Conservation (phyloP, 2,888 invertebrate genomes). For the Acanthosoma haemorrhoidale region DNA sequence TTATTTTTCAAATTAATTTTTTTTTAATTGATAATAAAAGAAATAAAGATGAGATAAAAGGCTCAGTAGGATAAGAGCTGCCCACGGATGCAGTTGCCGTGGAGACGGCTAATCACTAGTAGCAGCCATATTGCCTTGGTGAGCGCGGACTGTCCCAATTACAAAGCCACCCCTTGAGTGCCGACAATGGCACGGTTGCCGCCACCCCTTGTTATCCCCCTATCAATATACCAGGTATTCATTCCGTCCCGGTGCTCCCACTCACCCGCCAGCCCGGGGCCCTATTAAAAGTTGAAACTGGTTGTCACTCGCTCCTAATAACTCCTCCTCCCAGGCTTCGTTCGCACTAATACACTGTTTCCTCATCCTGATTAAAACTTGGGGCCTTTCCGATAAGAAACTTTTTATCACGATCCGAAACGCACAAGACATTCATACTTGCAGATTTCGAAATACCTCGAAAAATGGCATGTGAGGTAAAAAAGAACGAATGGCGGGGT, state of each 20-base stretch:
- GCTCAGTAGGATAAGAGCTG: no score
- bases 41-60: no score
- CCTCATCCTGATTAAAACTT: no score
- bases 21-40: no score
- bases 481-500: no score
- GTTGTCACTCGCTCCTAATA: conserved; percentile 14
- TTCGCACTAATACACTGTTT: no score
- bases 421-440: no score
- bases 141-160: conserved; percentile 16
- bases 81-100: conserved; percentile 13
- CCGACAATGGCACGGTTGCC: conserved; percentile 14
- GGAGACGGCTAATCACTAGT: conserved; percentile 16
- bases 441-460: no score
- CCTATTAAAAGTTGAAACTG: conserved; percentile 27
- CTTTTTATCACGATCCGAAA: background rate
- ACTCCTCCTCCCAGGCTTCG: conserved; percentile 14
- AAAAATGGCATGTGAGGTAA: no score
- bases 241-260: conserved; percentile 11
- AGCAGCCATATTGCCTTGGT: conserved; percentile 10
- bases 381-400: no score
- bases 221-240: conserved; percentile 24
- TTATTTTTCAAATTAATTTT: no score
- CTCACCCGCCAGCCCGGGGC: background rate
- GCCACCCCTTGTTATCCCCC: conserved; percentile 25
- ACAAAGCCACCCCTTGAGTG: conserved; percentile 6